These are phyloP conservation scores for Cheumatopsyche charites DNA, from an alignment of 1,140 invertebrate species.

Conservation along the genomic window DNA sequence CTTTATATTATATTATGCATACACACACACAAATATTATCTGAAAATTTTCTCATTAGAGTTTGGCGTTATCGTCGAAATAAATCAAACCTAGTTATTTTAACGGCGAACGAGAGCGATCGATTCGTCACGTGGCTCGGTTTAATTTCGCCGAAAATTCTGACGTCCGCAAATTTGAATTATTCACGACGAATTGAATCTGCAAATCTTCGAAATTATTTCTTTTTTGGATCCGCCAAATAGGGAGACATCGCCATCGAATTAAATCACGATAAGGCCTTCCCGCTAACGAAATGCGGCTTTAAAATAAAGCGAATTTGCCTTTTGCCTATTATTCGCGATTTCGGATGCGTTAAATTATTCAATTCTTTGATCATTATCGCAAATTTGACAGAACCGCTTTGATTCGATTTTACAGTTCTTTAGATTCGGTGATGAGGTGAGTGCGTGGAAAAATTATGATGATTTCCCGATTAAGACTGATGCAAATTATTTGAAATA, in stretches of 20 bases:
- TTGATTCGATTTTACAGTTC: no score
- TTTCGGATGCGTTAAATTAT: not conserved
- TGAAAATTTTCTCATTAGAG: slow-evolving; percentile 18
- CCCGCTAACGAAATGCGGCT: not conserved
- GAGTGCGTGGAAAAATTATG: no score
- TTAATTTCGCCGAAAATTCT: not conserved
- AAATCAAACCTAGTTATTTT: slow-evolving; percentile 15
- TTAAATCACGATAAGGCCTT: slow-evolving; percentile 11
- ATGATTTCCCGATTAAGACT: no score
- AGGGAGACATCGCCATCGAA: not conserved
- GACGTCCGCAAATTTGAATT: not conserved
- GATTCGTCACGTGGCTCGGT: not conserved
- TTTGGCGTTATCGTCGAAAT: slow-evolving; percentile 14
- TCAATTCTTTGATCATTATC: not conserved
- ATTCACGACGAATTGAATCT: slow-evolving; percentile 6
- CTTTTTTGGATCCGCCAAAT: slow-evolving; percentile 2
- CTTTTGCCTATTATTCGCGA: not conserved
- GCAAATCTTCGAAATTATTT: not conserved
- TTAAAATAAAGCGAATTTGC: slow-evolving; percentile 29
- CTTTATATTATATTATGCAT: no score
- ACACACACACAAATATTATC: no score
- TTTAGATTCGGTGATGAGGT: no score
- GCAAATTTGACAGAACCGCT: no score
- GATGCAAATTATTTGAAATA: no score
- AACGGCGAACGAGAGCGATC: slow-evolving; percentile 10